Evolutionary conservation across 2,888 invertebrate genomes (phyloP).

Genomic region (Cloeon dipterum): DNA sequence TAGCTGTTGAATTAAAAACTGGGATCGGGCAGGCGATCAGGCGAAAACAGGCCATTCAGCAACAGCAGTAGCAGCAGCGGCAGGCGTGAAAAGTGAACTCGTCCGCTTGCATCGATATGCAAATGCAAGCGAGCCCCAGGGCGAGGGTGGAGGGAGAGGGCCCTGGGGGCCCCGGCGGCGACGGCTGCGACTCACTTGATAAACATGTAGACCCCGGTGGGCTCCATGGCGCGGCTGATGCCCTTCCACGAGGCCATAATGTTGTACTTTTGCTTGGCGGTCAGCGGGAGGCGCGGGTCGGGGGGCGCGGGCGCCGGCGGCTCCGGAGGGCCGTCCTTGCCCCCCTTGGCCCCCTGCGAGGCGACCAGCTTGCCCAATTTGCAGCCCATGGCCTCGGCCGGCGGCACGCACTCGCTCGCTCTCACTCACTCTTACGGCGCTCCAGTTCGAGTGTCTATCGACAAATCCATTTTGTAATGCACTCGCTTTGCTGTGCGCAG

Average conservation of each 20-base stretch:
- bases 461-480: too few relatives aligned
- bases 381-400: constrained; percentile 20
- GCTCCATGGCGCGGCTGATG: constrained; percentile 68
- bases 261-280: constrained; percentile 67
- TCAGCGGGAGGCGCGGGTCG: constrained; percentile 60
- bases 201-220: constrained; percentile 78
- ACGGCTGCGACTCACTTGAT: constrained; percentile 46
- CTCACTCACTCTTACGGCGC: too few relatives aligned
- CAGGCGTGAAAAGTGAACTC: not conserved
- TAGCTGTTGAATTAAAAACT: too few relatives aligned
- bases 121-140: not conserved
- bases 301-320: constrained; percentile 41
- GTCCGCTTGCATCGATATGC: not conserved
- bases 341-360: constrained; percentile 1
- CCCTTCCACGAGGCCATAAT: constrained; percentile 83
- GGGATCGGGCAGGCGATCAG: too few relatives aligned
- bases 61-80: too few relatives aligned
- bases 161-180: not conserved
- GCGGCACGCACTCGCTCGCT: too few relatives aligned
- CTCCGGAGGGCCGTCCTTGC: constrained; percentile 1
- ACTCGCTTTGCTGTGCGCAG: too few relatives aligned
- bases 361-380: constrained; percentile 23
- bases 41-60: too few relatives aligned
- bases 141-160: too few relatives aligned
- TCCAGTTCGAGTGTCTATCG: too few relatives aligned